Evolutionary conservation across 2,797 vertebrate species (phyloP).

Genomic region (Pangasius macronema): DNA sequence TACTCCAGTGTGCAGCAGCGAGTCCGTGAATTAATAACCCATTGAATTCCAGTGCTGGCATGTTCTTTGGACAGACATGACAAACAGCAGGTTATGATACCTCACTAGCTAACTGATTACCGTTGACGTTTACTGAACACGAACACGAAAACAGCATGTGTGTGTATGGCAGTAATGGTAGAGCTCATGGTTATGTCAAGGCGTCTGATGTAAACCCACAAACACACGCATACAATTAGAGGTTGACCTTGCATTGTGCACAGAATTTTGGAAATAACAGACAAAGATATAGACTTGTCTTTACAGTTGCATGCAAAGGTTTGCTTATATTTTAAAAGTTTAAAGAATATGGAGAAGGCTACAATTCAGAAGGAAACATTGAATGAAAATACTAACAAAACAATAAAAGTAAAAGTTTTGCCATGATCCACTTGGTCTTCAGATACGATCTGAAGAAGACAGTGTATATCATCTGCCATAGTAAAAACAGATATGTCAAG

Average conservation of each 20-base stretch:
- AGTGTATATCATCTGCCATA: neutral
- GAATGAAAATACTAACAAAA: neutral
- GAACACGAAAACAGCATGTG: neutral
- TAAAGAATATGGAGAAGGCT: neutral
- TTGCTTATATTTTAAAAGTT: neutral
- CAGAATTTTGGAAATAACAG: neutral
- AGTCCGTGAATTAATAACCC: constrained; percentile 32
- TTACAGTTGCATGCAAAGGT: neutral
- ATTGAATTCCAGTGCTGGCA: constrained; percentile 17
- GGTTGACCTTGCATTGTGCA: neutral
- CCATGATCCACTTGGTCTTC: neutral
- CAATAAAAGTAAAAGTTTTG: neutral
- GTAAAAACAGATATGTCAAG: neutral
- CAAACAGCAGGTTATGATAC: neutral
- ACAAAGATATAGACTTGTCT: neutral
- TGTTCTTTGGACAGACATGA: constrained; percentile 16
- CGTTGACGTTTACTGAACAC: neutral
- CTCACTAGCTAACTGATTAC: neutral
- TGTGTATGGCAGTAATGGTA: neutral
- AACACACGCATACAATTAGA: neutral
- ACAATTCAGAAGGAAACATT: neutral
- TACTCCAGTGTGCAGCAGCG: constrained; percentile 16
- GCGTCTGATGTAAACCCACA: neutral
- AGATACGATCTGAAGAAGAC: neutral
- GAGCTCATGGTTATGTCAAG: neutral